These are phyloP conservation scores for Ceratothoa steindachneri DNA, from an alignment of 2,888 invertebrate species.

Conservation along the genomic window DNA sequence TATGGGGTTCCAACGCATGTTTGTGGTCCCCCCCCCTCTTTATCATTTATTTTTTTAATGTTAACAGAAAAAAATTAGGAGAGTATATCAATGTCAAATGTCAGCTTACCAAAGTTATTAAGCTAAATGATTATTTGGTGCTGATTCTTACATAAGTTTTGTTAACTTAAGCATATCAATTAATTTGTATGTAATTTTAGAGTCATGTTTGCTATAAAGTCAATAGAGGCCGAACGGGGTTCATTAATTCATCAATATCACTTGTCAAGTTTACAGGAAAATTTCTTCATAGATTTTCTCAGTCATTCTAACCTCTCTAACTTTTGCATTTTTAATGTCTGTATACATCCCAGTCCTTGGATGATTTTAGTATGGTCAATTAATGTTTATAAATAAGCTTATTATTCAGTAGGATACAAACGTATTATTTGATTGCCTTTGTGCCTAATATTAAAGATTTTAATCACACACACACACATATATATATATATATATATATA, in stretches of 20 bases:
- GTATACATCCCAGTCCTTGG: too few species aligned
- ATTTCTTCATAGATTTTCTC: background rate
- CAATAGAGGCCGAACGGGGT: background rate
- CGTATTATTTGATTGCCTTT: constrained; percentile 1
- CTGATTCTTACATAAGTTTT: background rate
- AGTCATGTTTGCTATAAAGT: background rate
- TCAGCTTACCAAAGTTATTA: background rate
- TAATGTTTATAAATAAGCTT: background rate
- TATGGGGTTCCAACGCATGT: too few species aligned
- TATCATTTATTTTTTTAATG: too few species aligned
- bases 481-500: constrained; percentile 14
- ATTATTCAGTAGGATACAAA: background rate
- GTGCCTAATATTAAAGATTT: background rate
- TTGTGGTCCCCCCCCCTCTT: too few species aligned
- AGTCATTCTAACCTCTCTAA: background rate
- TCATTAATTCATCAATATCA: background rate
- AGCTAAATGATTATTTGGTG: background rate
- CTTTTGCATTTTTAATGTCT: background rate
- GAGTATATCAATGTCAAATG: background rate
- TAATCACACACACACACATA: background rate
- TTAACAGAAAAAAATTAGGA: background rate
- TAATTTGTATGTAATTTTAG: background rate
- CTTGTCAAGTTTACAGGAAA: background rate
- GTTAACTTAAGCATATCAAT: background rate
- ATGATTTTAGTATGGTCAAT: too few species aligned